Conservation (phyloP, 1,140 invertebrate genomes). For the Samia ricini region DNA sequence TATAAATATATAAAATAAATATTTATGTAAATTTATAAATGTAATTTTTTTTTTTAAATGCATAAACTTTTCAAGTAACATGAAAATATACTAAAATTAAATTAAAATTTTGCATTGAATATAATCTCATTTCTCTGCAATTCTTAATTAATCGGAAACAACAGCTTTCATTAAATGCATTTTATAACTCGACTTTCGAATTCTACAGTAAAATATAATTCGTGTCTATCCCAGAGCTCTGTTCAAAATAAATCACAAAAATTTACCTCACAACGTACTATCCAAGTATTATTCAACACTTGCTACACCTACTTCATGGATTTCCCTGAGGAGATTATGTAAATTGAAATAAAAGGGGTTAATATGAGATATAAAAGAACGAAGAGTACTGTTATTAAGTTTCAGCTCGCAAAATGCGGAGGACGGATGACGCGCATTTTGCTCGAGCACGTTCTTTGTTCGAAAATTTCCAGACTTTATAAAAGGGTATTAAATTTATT, state of each 20-base stretch:
- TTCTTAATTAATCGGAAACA: neutral
- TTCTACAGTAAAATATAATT: constrained; percentile 10
- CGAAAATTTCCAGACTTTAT: too few species aligned
- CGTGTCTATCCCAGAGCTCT: neutral
- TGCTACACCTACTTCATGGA: neutral
- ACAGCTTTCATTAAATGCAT: neutral
- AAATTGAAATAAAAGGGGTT: constrained; percentile 8
- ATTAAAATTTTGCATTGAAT: neutral
- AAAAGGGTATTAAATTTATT: too few species aligned
- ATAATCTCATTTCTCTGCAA: neutral
- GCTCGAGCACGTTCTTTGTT: neutral
- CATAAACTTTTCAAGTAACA: too few species aligned
- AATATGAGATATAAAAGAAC: constrained; percentile 2
- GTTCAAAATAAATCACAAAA: constrained; percentile 19
- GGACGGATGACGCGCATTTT: neutral
- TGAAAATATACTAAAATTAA: neutral
- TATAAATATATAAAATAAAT: too few species aligned
- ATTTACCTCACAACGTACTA: neutral
- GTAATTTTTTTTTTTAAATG: too few species aligned
- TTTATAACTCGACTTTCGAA: neutral
- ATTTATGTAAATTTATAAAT: too few species aligned
- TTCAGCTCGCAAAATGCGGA: neutral
- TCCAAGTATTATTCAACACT: constrained; percentile 6
- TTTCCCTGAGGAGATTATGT: constrained; percentile 4
- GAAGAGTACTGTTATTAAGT: neutral